These are phyloP conservation scores for Apodemia hepburni DNA, from an alignment of 2,888 invertebrate species.

Conservation along the genomic window DNA sequence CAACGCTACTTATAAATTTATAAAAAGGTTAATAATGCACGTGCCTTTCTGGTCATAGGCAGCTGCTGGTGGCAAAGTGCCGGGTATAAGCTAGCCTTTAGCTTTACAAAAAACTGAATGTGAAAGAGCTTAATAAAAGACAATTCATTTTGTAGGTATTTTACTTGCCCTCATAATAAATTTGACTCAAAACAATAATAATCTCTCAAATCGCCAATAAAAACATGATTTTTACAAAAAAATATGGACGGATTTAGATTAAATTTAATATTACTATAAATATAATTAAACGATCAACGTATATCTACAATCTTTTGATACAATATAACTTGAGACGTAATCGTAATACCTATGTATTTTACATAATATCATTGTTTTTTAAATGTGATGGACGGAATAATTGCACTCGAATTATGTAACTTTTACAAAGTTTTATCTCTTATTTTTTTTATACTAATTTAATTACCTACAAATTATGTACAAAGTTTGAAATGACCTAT, in stretches of 20 bases:
- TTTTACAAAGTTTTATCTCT: slow-evolving; percentile 11
- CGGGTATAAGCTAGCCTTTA: no score
- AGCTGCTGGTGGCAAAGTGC: no score
- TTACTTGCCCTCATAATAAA: neutral
- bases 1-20: no score
- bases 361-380: no score
- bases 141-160: slow-evolving; percentile 7
- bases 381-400: neutral
- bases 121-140: neutral
- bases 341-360: neutral
- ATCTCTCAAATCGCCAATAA: slow-evolving; percentile 3
- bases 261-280: slow-evolving; percentile 1
- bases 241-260: neutral
- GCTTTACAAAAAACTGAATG: no score
- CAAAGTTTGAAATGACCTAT: slow-evolving; percentile 5
- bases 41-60: no score
- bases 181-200: slow-evolving; percentile 4
- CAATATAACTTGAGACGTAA: neutral
- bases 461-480: neutral
- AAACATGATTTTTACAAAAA: neutral
- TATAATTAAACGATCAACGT: neutral
- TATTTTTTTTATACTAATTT: neutral
- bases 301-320: neutral
- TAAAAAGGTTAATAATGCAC: no score
- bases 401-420: slow-evolving; percentile 5